A percentile compares a stretch with the other conserved stretches of the same genome.
These are phyloP conservation scores for Tachuris rubrigastra DNA, from an alignment of 2,113 vertebrate species.

Conservation along the genomic window DNA sequence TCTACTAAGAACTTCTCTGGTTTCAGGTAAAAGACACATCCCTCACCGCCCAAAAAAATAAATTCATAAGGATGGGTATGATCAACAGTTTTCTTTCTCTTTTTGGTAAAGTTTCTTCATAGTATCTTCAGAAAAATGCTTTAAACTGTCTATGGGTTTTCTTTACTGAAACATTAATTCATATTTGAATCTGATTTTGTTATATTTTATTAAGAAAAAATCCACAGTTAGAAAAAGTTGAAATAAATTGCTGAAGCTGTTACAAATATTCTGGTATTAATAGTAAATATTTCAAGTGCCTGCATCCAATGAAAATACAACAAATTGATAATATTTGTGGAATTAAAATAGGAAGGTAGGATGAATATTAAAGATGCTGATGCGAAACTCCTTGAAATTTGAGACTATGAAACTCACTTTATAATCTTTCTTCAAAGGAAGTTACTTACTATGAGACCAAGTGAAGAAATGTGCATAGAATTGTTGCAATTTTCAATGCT, in stretches of 20 bases:
- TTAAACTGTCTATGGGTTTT: not conserved
- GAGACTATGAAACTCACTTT: not conserved
- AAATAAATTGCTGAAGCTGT: not conserved
- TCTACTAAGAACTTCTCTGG: not conserved
- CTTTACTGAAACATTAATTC: not conserved
- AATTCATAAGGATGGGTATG: not conserved
- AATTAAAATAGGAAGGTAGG: not conserved
- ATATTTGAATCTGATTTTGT: not conserved
- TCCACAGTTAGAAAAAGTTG: not conserved
- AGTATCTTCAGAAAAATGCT: not conserved
- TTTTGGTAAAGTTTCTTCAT: not conserved
- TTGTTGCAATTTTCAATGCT: not conserved
- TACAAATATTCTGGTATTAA: not conserved
- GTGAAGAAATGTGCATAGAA: not conserved
- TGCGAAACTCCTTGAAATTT: not conserved
- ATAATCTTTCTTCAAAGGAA: not conserved
- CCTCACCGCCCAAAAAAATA: no score
- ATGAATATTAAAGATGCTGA: not conserved
- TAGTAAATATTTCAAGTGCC: not conserved
- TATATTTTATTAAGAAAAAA: not conserved
- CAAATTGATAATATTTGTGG: not conserved
- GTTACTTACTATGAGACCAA: not conserved
- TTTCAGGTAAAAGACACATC: not conserved
- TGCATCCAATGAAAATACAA: not conserved
- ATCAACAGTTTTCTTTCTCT: not conserved